These are phyloP conservation scores for Oeneis ivallda DNA, from an alignment of 2,888 invertebrate species.

Conservation along the genomic window DNA sequence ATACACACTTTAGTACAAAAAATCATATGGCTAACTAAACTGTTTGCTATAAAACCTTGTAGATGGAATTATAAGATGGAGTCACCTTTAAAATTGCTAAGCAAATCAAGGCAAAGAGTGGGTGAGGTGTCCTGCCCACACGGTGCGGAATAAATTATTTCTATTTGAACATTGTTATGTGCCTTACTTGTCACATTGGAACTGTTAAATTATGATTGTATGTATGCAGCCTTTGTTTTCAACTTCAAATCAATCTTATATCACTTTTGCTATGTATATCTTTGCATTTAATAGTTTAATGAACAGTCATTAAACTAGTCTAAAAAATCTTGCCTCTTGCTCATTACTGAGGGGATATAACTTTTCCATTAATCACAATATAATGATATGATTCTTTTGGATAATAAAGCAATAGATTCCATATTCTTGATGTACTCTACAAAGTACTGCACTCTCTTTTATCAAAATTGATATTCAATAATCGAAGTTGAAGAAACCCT, in stretches of 20 bases:
- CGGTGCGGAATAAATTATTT: conserved; percentile 74
- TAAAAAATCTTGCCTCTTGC: too few relatives aligned
- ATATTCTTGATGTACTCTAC: too few relatives aligned
- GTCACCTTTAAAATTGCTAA: conserved; percentile 57
- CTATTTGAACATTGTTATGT: conserved; percentile 68
- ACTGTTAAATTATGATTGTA: conserved; percentile 41
- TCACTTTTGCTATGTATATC: conserved; percentile 2
- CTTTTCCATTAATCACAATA: too few relatives aligned
- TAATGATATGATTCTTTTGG: too few relatives aligned
- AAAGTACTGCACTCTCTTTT: too few relatives aligned
- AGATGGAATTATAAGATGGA: conserved; percentile 41
- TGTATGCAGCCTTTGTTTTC: conserved; percentile 51
- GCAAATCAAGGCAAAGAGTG: conserved; percentile 72
- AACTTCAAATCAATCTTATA: conserved; percentile 23
- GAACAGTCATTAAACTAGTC: neutral
- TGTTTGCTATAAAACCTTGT: conserved; percentile 16
- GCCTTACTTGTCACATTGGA: conserved; percentile 64
- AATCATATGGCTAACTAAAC: neutral
- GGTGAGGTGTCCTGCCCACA: conserved; percentile 74
- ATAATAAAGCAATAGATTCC: too few relatives aligned
- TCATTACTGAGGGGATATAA: too few relatives aligned
- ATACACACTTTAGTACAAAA: conserved; percentile 1
- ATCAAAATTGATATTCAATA: too few relatives aligned
- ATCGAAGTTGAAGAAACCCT: too few relatives aligned
- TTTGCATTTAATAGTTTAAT: neutral